Evolutionary conservation across 2,113 vertebrate genomes (phyloP).

Genomic region (Mesocricetus auratus): DNA sequence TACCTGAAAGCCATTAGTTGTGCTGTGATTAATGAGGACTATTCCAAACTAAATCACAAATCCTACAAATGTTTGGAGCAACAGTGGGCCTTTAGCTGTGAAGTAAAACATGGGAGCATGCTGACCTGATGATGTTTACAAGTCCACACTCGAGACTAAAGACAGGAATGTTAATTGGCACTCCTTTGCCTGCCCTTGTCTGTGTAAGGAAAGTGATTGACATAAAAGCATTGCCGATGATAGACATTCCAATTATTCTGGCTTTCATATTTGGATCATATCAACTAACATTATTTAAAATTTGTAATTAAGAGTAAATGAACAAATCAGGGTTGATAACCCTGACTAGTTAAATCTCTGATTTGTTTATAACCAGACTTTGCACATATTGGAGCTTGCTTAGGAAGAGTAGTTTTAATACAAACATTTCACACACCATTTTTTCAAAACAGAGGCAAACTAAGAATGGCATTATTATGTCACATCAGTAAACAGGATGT

Average conservation of each 20-base stretch:
- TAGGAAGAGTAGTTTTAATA: background rate
- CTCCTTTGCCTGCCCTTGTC: slow-evolving; percentile 1
- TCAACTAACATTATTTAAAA: background rate
- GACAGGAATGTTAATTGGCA: background rate
- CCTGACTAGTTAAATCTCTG: background rate
- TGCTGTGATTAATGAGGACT: background rate
- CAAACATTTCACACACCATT: background rate
- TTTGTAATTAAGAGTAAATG: background rate
- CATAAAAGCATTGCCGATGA: background rate
- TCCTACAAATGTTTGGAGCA: background rate
- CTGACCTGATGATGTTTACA: slow-evolving; percentile 28
- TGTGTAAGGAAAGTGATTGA: background rate
- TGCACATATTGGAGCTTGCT: background rate
- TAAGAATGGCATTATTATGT: too few species aligned
- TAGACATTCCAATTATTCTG: background rate
- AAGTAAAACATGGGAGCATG: background rate
- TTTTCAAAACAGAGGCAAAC: background rate
- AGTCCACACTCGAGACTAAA: background rate
- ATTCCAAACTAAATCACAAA: slow-evolving; percentile 23
- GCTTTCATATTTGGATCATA: background rate
- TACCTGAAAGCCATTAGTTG: slow-evolving; percentile 19
- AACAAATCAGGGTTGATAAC: background rate
- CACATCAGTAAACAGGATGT: background rate
- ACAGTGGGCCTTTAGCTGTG: background rate
- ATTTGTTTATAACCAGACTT: background rate